Conservation (phyloP, 2,888 invertebrate species). For the Andrena flavipes region DNA sequence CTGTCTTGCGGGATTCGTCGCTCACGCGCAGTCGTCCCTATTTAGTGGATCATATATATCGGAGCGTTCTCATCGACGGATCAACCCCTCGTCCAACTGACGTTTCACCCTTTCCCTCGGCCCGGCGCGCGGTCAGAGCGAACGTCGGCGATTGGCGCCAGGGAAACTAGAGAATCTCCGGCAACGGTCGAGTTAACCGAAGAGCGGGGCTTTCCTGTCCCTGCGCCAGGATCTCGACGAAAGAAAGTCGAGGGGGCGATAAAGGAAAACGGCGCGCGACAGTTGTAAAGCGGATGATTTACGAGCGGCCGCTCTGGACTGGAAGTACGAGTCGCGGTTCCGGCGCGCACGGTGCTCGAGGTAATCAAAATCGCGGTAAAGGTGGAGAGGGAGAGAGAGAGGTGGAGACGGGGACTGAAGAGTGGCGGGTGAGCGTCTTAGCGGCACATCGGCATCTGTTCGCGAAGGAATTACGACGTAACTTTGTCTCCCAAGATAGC, state of each 20-base stretch:
- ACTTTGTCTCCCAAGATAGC: constrained; percentile 84
- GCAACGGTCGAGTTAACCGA: too few relatives aligned
- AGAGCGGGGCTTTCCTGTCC: background rate
- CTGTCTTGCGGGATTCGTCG: constrained; percentile 82
- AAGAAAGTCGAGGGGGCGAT: constrained; percentile 15
- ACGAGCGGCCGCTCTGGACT: constrained; percentile 17
- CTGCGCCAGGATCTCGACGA: background rate
- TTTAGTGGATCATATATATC: constrained; percentile 81
- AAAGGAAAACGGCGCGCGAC: constrained; percentile 11
- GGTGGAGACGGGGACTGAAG: background rate
- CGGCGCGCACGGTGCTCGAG: constrained; percentile 8
- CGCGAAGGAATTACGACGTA: constrained; percentile 84
- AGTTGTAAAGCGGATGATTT: constrained; percentile 35
- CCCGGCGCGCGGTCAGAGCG: background rate
- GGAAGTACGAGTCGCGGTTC: background rate
- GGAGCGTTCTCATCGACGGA: constrained; percentile 77
- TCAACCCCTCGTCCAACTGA: constrained; percentile 77
- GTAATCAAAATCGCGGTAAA: constrained; percentile 60
- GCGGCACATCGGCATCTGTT: constrained; percentile 83
- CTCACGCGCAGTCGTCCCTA: constrained; percentile 79
- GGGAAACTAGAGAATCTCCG: too few relatives aligned
- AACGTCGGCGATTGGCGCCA: too few relatives aligned
- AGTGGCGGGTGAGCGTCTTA: constrained; percentile 71
- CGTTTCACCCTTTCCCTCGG: constrained; percentile 56
- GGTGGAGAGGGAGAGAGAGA: constrained; percentile 27